Conservation (phyloP, 2,797 vertebrate genomes). For the Enteromius afrohamiltoni region DNA sequence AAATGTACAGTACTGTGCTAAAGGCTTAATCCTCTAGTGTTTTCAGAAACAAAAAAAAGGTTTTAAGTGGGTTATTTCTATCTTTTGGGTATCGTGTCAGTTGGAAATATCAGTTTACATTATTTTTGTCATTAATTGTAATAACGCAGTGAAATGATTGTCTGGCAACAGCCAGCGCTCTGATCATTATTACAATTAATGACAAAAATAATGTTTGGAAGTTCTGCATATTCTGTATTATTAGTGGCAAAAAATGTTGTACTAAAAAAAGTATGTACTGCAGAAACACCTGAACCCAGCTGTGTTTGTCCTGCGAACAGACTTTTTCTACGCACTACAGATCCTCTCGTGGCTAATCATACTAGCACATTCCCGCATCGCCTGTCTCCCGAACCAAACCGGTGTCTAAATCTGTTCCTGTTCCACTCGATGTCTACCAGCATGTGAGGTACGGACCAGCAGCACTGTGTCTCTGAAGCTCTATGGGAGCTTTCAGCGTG, state of each 20-base stretch:
- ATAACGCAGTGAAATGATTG: no score
- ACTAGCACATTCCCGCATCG: slow-evolving; percentile 61
- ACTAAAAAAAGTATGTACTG: not conserved
- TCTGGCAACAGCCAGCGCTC: no score
- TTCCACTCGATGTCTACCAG: slow-evolving; percentile 59
- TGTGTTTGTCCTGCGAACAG: not conserved
- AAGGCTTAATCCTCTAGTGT: no score
- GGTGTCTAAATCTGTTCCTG: slow-evolving; percentile 62
- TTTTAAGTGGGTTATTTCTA: no score
- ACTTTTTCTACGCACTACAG: not conserved
- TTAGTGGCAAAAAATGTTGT: not conserved
- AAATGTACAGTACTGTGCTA: no score
- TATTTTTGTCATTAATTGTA: no score
- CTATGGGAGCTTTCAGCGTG: slow-evolving; percentile 46
- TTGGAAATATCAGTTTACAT: no score
- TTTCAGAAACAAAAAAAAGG: no score
- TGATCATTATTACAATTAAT: no score
- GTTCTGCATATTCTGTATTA: not conserved
- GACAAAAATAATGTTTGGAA: no score
- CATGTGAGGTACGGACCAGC: slow-evolving; percentile 52
- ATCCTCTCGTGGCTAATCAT: slow-evolving; percentile 36
- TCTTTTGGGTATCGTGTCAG: no score
- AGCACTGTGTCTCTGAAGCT: slow-evolving; percentile 51
- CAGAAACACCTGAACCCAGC: not conserved
- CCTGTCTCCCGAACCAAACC: slow-evolving; percentile 66